A percentile compares a stretch with the other conserved stretches of the same genome.
phyloP scores from a whole-genome alignment of 2,797 vertebrate genomes.

The Meriones psammophilus region DNA sequence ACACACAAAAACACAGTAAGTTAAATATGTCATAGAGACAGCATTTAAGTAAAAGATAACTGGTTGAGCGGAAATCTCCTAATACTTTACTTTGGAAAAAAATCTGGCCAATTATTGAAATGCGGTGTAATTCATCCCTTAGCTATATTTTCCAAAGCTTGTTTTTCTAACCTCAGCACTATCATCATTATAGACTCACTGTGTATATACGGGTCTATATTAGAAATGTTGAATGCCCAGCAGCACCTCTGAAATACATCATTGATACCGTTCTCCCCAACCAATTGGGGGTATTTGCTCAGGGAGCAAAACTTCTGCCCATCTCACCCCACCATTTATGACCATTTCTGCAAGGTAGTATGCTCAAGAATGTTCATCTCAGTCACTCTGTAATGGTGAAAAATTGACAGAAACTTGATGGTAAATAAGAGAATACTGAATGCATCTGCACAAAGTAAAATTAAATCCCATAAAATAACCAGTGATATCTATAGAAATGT shows the following conservation, averaged over 20 bases:
- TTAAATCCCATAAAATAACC: constrained; percentile 49
- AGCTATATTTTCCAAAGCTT: not conserved
- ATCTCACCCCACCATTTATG: not conserved
- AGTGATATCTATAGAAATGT: not conserved
- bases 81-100: not conserved
- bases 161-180: not conserved
- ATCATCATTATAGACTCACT: not conserved
- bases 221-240: not conserved
- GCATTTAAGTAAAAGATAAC: constrained; percentile 9
- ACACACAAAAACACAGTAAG: constrained; percentile 70
- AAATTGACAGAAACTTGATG: constrained; percentile 14
- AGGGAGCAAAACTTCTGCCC: not conserved
- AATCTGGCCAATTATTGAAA: constrained; percentile 4
- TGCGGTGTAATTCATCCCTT: not conserved
- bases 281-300: not conserved
- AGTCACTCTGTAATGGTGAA: constrained; percentile 29
- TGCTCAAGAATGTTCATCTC: not conserved
- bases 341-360: not conserved
- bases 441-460: not conserved
- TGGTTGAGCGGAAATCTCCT: not conserved
- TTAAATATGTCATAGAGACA: constrained; percentile 30
- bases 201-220: not conserved
- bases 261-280: not conserved
- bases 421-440: constrained; percentile 3
- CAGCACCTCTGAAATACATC: not conserved